phyloP scores from a whole-genome alignment of 2,113 vertebrate species.

The Spheniscus mendiculus region DNA sequence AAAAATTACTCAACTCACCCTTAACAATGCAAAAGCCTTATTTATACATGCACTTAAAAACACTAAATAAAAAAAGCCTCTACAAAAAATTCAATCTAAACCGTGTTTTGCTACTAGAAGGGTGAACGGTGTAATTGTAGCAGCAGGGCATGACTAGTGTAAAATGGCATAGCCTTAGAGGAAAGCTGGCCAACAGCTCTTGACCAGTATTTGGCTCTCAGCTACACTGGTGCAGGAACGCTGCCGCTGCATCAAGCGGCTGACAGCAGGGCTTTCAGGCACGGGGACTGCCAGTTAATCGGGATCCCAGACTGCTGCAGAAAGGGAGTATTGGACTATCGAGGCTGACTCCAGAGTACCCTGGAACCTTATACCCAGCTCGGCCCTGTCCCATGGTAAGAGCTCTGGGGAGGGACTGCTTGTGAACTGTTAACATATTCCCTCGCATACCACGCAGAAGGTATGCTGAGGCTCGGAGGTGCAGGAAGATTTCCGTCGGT shows the following conservation, averaged over 20 bases:
- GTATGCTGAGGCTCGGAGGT: background rate
- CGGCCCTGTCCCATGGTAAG: background rate
- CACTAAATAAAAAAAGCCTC: background rate
- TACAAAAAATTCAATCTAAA: background rate
- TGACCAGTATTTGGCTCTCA: accelerated
- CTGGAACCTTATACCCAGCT: background rate
- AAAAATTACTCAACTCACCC: background rate
- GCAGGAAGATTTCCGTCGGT: background rate
- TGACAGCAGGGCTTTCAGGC: background rate
- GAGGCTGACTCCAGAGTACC: background rate
- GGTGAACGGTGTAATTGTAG: background rate
- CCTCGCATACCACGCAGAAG: background rate
- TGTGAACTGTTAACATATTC: accelerated
- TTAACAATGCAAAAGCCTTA: background rate
- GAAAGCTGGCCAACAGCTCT: background rate
- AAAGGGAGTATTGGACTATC: background rate
- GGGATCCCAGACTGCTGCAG: background rate
- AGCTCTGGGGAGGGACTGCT: background rate
- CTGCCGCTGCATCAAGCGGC: background rate
- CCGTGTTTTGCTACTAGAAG: background rate
- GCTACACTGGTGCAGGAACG: accelerated
- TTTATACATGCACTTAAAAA: background rate
- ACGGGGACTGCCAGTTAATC: accelerated
- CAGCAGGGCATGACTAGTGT: background rate
- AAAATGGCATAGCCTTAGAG: background rate